Evolutionary conservation across 2,797 vertebrate genomes (phyloP).

Genomic region (Picus viridis): DNA sequence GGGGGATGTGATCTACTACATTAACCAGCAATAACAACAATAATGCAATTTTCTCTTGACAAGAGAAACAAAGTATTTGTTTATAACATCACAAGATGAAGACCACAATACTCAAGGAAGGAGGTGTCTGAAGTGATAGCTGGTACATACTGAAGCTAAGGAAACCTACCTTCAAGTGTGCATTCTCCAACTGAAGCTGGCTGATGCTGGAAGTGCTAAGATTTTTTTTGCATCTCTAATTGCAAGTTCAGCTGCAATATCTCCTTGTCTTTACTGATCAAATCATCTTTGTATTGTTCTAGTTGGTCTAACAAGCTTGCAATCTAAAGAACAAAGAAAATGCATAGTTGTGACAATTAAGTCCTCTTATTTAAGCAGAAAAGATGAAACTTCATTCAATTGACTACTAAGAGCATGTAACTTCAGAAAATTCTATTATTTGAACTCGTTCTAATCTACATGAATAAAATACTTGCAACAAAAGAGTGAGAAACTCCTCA

Average conservation of each 20-base stretch:
- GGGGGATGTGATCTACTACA: fast-evolving
- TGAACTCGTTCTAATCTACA: background rate
- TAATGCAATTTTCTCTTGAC: background rate
- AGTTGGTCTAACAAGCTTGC: constrained; percentile 82
- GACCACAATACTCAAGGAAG: background rate
- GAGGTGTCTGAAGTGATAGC: background rate
- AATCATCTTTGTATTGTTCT: constrained; percentile 81
- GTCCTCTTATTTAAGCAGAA: background rate
- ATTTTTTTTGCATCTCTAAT: constrained; percentile 79
- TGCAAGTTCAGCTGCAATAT: constrained; percentile 84
- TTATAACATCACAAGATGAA: background rate
- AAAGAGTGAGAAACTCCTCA: background rate
- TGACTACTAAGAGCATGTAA: background rate
- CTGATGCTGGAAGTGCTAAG: constrained; percentile 58
- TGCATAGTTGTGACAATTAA: background rate
- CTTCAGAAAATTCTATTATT: background rate
- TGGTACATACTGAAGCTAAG: background rate
- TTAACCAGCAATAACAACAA: background rate
- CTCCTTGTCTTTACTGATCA: constrained; percentile 84
- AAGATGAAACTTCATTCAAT: background rate
- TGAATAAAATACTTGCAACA: background rate
- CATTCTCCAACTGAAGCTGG: constrained; percentile 74
- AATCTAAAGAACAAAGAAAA: constrained; percentile 74
- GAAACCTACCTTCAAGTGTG: constrained; percentile 76
- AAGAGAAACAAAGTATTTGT: background rate